Percentiles rank a stretch among this genome's conserved stretches.
phyloP scores from a whole-genome alignment of 2,888 invertebrate genomes.

The Sinelater perroti region DNA sequence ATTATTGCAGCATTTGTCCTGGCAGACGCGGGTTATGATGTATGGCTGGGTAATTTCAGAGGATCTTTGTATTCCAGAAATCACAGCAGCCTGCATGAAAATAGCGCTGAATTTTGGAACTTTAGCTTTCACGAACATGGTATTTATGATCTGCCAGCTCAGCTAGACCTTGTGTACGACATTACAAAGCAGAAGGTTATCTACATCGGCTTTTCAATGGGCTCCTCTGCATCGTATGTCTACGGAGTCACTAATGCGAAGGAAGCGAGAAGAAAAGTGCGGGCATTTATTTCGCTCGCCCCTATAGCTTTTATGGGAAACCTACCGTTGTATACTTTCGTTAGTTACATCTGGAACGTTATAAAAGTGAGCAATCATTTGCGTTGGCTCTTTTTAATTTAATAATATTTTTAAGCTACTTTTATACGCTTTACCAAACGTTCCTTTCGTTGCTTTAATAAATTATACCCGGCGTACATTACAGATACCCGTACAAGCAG shows the following conservation, averaged over 20 bases:
- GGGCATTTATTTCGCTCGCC: conserved; percentile 36
- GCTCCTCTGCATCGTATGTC: conserved; percentile 28
- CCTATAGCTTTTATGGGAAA: conserved; percentile 20
- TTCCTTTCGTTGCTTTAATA: no score
- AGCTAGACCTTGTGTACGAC: conserved; percentile 25
- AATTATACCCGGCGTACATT: no score
- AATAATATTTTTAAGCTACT: not conserved
- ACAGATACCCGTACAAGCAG: not conserved
- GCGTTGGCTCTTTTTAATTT: no score
- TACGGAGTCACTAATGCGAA: conserved; percentile 33
- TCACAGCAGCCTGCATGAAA: conserved; percentile 6
- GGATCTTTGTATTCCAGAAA: conserved; percentile 12
- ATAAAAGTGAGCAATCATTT: not conserved
- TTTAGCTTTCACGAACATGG: conserved; percentile 39
- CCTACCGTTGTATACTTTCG: not conserved
- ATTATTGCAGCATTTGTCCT: conserved; percentile 4
- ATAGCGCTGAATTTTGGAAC: conserved; percentile 35
- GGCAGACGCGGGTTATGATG: conserved; percentile 36
- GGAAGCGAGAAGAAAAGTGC: conserved; percentile 22
- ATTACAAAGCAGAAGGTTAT: conserved; percentile 31
- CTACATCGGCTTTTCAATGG: conserved; percentile 40
- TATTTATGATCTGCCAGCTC: conserved; percentile 35
- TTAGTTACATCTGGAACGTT: conserved; percentile 14
- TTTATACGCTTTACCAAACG: no score
- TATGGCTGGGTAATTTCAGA: conserved; percentile 39